Evolutionary conservation across 2,888 invertebrate genomes (phyloP), one percentile per base, ranked within the genome.

Genomic region (Heteropelma amictum): DNA sequence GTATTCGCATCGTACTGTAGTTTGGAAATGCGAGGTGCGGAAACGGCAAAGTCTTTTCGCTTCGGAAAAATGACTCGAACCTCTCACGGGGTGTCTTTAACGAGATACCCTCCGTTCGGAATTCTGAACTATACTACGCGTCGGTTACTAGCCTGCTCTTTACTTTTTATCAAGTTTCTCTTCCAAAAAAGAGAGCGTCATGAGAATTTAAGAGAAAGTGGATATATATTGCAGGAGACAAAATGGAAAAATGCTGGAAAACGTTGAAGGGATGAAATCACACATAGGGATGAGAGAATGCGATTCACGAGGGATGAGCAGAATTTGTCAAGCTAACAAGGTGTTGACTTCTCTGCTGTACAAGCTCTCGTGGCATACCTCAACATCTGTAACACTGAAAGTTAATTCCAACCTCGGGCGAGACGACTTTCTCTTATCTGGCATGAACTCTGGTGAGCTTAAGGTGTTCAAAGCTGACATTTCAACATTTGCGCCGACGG

Each of bases 241-340:
- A 56, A 14, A 30, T 28, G 23, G 65, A 21, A 33, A 6, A 49
- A 14, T 28, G 17, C 17, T 3, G 5, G n/a, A n/a, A n/a, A n/a
- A n/a, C n/a, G n/a, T n/a, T n/a, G n/a, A n/a, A n/a, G n/a, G n/a
- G n/a, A 14, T 10, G 3, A 5, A 49, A 28, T 21, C 5, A 12
- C 19, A 7, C 14, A 7, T 6, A 54, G 19, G 23, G 58, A 28
- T 6, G 17, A 14, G 38, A 49, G 49, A 33, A 21, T 49, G 17
- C 33, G 38, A 64, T 64, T 40, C 51, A 45, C 19, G 51, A 51
- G 83, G 83, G 82, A 85, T 82, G 84, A 83, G 80, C 79, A 80
- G 81, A 85, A 87, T 87, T 87, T 87, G 86, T 87, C 87, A 85
- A 81, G 82, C 87, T 87, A 87, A 87, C 87, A 87, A 87, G 86